phyloP scores from a whole-genome alignment of 2,113 vertebrate species.

The Myanophis thanlyinensis region DNA sequence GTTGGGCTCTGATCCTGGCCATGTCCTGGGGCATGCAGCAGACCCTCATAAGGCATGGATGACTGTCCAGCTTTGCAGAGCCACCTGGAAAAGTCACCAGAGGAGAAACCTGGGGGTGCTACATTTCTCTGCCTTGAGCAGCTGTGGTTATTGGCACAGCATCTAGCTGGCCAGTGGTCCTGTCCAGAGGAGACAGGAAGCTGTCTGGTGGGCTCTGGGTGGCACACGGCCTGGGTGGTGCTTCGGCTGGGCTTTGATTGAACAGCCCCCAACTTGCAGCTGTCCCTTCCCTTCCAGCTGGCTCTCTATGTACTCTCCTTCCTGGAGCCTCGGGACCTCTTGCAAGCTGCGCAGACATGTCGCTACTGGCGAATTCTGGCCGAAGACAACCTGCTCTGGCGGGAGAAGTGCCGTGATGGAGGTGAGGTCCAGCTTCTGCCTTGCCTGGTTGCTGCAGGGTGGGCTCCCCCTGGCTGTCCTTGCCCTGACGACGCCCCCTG shows the following conservation, averaged over 20 bases:
- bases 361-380: constrained; percentile 66
- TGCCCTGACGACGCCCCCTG: fast-evolving
- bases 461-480: not conserved
- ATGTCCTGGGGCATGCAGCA: not conserved
- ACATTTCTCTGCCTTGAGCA: not conserved
- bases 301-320: constrained; percentile 55
- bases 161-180: not conserved
- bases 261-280: not conserved
- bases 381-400: constrained; percentile 63
- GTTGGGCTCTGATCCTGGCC: not conserved
- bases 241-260: not conserved
- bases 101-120: not conserved
- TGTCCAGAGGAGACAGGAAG: not conserved
- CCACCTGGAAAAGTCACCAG: not conserved
- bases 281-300: not conserved
- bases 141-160: not conserved
- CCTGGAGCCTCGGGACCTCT: constrained; percentile 62
- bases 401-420: constrained; percentile 66
- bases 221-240: not conserved
- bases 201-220: not conserved
- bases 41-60: not conserved
- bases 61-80: not conserved
- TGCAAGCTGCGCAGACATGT: constrained; percentile 54
- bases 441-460: not conserved
- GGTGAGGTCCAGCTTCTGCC: constrained; percentile 21